Percentiles rank a stretch among this genome's conserved stretches.
Evolutionary conservation across 1,140 invertebrate genomes (phyloP).

Genomic region (Gonioctena quinquepunctata): DNA sequence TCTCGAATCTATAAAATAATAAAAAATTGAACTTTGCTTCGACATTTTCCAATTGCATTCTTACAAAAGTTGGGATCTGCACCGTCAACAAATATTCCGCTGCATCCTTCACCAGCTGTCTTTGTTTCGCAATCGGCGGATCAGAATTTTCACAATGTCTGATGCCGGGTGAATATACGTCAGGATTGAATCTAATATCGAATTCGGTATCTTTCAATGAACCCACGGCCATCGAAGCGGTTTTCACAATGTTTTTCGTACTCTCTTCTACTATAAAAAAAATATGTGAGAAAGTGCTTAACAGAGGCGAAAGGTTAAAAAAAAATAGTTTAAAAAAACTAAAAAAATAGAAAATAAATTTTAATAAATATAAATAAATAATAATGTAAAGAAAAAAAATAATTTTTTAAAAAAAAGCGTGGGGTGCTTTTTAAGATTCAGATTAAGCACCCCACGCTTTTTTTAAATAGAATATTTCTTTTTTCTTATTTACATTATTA

Average conservation of each 20-base stretch:
- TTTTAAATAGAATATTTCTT: too few relatives aligned
- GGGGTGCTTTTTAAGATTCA: too few relatives aligned
- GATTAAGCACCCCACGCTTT: too few relatives aligned
- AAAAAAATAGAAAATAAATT: too few relatives aligned
- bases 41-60: constrained; percentile 52
- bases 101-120: constrained; percentile 89
- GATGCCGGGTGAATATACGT: constrained; percentile 94
- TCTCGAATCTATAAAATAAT: constrained; percentile 74
- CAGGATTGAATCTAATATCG: constrained; percentile 97
- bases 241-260: constrained; percentile 86
- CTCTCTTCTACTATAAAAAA: constrained; percentile 74
- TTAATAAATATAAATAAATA: too few relatives aligned
- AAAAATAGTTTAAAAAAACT: too few relatives aligned
- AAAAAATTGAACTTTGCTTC: constrained; percentile 4
- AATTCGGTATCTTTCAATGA: constrained; percentile 94
- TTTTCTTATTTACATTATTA: too few relatives aligned
- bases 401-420: too few relatives aligned
- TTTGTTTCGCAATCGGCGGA: constrained; percentile 75
- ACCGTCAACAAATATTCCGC: constrained; percentile 91
- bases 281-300: constrained; percentile 1
- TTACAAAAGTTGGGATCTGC: constrained; percentile 93
- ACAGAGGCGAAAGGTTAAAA: not conserved
- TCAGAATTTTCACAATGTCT: constrained; percentile 75
- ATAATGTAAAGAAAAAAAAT: too few relatives aligned
- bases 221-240: constrained; percentile 86